These are phyloP conservation scores for Benthosema pterotum DNA, from an alignment of 2,797 vertebrate species.

Conservation along the genomic window DNA sequence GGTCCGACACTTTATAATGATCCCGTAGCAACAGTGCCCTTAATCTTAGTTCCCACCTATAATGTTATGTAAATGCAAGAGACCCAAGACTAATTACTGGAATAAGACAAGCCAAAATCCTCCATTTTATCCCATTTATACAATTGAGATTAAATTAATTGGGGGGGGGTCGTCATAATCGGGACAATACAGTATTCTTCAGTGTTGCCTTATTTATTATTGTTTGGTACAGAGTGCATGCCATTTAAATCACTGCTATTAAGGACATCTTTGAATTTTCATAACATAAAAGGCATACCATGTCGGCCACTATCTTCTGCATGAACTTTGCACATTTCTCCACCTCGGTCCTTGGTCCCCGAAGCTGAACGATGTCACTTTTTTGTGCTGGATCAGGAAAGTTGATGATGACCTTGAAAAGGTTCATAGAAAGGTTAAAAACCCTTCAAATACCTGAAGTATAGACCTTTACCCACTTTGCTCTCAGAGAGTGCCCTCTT, in stretches of 20 bases:
- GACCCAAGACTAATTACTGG: no score
- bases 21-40: no score
- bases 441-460: background rate
- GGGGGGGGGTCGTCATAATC: no score
- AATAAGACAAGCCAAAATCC: no score
- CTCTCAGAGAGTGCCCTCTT: background rate
- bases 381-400: conserved; percentile 97
- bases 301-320: conserved; percentile 96
- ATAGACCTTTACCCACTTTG: background rate
- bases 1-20: no score
- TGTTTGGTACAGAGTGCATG: no score
- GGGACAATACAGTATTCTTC: conserved; percentile 1
- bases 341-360: conserved; percentile 95
- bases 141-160: no score
- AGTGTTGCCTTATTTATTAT: background rate
- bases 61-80: no score
- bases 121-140: no score
- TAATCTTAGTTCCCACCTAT: no score
- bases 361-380: conserved; percentile 95
- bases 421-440: background rate
- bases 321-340: conserved; percentile 98
- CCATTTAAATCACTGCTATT: no score
- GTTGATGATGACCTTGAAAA: conserved; percentile 94
- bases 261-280: no score
- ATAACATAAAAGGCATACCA: conserved; percentile 71